Evolutionary conservation across 2,797 vertebrate genomes (phyloP).

Genomic region (Anableps anableps): DNA sequence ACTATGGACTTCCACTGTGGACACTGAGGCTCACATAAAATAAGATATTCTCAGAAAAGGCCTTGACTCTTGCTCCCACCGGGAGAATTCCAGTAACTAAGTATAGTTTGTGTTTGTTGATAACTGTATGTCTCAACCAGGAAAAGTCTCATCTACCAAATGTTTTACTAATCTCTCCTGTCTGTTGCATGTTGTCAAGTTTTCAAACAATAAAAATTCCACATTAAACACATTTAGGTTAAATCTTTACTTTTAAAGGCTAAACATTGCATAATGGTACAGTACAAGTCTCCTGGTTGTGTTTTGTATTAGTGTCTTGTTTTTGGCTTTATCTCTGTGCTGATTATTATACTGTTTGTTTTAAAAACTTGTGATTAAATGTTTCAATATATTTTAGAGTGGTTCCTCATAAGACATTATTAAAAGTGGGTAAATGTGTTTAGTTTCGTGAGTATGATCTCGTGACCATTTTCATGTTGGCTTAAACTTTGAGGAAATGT

Average conservation of each 20-base stretch:
- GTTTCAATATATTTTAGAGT: neutral
- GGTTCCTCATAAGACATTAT: neutral
- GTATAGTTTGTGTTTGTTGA: neutral
- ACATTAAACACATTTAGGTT: neutral
- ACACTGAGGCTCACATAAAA: slow-evolving; percentile 14
- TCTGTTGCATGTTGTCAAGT: neutral
- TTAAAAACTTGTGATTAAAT: slow-evolving; percentile 6
- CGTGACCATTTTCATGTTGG: neutral
- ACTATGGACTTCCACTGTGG: slow-evolving; percentile 6
- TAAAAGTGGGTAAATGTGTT: neutral
- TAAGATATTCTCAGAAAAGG: slow-evolving; percentile 42
- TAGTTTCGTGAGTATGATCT: neutral
- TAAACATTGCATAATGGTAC: neutral
- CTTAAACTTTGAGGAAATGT: slow-evolving; percentile 3
- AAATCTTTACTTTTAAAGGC: neutral
- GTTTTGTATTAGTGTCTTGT: neutral
- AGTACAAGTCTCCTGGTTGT: neutral
- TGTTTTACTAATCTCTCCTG: slow-evolving; percentile 12
- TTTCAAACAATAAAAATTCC: neutral
- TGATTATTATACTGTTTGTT: neutral
- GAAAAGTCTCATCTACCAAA: slow-evolving; percentile 46
- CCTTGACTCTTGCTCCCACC: slow-evolving; percentile 34
- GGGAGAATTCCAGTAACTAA: slow-evolving; percentile 5
- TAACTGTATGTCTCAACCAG: neutral
- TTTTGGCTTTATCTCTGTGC: neutral